These are phyloP conservation scores for Anastrepha ludens DNA, from an alignment of 1,140 invertebrate species.

Conservation along the genomic window DNA sequence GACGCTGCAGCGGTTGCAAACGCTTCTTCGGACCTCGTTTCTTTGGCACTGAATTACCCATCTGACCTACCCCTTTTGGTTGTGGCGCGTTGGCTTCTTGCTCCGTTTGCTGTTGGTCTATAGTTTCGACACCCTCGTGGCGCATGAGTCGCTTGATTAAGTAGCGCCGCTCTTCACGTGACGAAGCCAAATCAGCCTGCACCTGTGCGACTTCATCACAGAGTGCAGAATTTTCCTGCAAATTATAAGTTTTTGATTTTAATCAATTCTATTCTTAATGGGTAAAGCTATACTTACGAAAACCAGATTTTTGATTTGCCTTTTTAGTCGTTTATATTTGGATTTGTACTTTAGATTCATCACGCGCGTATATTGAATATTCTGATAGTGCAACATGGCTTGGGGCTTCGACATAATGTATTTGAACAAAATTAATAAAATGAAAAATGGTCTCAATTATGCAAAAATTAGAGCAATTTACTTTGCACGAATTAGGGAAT, in stretches of 20 bases:
- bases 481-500: background rate
- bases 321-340: conserved; percentile 76
- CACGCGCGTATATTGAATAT: conserved; percentile 57
- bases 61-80: background rate
- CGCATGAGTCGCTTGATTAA: conserved; percentile 80
- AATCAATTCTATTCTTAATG: background rate
- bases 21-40: conserved; percentile 60
- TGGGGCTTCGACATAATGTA: conserved; percentile 21
- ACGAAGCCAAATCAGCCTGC: conserved; percentile 82
- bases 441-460: too few relatives aligned
- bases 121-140: conserved; percentile 75
- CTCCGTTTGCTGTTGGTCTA: conserved; percentile 42
- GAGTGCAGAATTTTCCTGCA: conserved; percentile 85
- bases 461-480: too few relatives aligned
- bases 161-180: conserved; percentile 84
- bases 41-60: conserved; percentile 42
- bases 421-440: background rate
- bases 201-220: conserved; percentile 86
- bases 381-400: conserved; percentile 54
- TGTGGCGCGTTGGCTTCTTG: background rate
- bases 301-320: conserved; percentile 76
- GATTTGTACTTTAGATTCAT: conserved; percentile 76
- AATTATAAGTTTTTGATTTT: background rate
- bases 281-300: conserved; percentile 74
- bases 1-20: conserved; percentile 13